phyloP scores from a whole-genome alignment of 2,113 vertebrate species.

The Zosterops lateralis region DNA sequence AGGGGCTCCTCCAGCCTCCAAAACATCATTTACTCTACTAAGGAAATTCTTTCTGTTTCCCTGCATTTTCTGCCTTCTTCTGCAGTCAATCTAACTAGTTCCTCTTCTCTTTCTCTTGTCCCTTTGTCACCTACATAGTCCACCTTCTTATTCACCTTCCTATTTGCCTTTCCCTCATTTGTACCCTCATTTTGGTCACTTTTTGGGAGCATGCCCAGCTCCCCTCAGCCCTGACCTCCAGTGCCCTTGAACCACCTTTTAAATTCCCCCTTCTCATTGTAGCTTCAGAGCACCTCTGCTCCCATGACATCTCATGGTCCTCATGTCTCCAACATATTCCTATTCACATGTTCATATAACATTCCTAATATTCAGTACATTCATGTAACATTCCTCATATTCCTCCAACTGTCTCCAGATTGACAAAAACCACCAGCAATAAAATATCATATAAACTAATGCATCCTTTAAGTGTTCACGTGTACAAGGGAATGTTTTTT shows the following conservation, averaged over 20 bases:
- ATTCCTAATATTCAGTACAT: background rate
- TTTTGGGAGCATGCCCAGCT: background rate
- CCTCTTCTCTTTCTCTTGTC: background rate
- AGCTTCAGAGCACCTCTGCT: background rate
- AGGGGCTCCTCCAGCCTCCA: background rate
- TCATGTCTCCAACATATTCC: background rate
- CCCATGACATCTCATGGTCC: background rate
- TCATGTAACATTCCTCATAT: background rate
- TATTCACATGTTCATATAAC: background rate
- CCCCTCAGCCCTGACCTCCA: background rate
- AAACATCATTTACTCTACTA: background rate
- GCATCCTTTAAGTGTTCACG: background rate
- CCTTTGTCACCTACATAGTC: background rate
- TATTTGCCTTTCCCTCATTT: background rate
- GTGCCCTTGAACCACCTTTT: background rate
- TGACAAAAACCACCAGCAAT: background rate
- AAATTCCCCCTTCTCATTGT: fast-evolving
- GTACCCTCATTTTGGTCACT: background rate
- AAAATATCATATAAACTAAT: background rate
- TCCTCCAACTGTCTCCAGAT: background rate
- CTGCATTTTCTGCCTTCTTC: background rate
- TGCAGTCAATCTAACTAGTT: background rate
- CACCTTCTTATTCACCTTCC: background rate
- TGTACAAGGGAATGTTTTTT: background rate
- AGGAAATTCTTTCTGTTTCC: background rate